Base-by-base conservation (phyloP, 2,888 invertebrate species). In the Agrotis ipsilon region DNA sequence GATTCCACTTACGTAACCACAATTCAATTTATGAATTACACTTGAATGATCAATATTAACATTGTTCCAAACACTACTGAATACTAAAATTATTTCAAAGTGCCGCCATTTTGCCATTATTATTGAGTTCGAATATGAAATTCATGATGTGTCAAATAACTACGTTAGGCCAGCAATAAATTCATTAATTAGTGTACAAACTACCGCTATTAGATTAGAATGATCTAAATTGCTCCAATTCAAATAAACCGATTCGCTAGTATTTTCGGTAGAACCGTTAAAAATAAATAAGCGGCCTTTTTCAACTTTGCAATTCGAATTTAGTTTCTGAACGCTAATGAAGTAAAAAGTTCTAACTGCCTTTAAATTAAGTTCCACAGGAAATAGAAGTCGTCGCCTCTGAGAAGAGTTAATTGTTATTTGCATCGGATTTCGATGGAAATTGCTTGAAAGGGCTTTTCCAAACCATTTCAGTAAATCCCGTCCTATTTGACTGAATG, bases 371-470 rank as follows among this genome's bases (percentile, higher is more conserved):
- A 78, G 65, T 78, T 78, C 63, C 57, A n/a, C 24, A 45, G 66
- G 58, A 78, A 82, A 67, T 72, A 72, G 46, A 81, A 70, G 52
- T 64, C 64, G 63, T 52, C 21, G 54, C 21, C 32, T 52, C 48
- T 43, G n/a, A 67, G 52, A 73, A 61, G 49, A 72, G 62, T 65
- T 75, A 65, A 79, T 81, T 82, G 61, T 73, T 75, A 75, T 78
- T 81, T 75, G 79, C 72, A 72, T 75, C 72, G 45, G 45, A 66
- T 81, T 83, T 81, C 66, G 67, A 78, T 78, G 59, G 55, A 57
- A 49, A 64, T 65, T 61, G 39, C 70, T 72, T 62, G 52, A 67
- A 64, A 62, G 45, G 48, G 57, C 51, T 73, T 67, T 64, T 45
- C 21, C 21, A 11, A 60, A 48, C 45, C 54, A 24, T 65, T 78